Conservation (phyloP, 2,888 invertebrate species). For the Syrista parreyssii region DNA sequence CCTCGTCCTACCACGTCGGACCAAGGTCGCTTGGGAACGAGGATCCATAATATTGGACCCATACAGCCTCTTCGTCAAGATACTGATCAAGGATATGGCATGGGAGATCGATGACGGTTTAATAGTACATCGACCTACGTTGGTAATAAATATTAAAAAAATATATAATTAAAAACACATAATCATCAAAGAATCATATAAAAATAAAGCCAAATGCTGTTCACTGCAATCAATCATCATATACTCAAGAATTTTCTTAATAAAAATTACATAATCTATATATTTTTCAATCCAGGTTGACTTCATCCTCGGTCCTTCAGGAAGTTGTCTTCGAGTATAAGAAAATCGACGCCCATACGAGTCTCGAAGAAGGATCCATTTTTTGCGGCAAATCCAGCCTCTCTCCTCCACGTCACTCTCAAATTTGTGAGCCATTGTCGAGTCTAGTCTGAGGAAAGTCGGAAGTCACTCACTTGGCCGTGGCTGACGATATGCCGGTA, state of each 20-base stretch:
- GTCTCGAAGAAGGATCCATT: constrained; percentile 11
- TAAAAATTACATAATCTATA: not conserved
- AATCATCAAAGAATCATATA: not conserved
- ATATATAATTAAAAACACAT: too few species aligned
- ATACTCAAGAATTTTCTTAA: not conserved
- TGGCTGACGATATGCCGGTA: constrained; percentile 52
- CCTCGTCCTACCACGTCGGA: not conserved
- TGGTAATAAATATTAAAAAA: not conserved
- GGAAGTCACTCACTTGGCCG: constrained; percentile 62
- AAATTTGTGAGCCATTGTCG: constrained; percentile 62
- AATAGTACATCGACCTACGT: not conserved
- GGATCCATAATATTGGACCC: not conserved
- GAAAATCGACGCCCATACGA: not conserved
- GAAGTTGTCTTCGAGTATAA: not conserved
- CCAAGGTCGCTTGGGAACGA: not conserved
- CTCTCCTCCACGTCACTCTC: constrained; percentile 27
- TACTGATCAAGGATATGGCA: not conserved
- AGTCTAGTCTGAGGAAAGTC: constrained; percentile 46
- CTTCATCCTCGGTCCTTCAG: not conserved
- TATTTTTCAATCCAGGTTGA: not conserved
- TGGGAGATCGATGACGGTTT: not conserved
- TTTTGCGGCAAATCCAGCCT: constrained; percentile 10
- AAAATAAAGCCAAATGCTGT: not conserved
- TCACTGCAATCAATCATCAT: not conserved
- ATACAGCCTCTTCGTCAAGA: not conserved